These are phyloP conservation scores for Coturnix japonica DNA, from an alignment of 2,113 vertebrate species.

Conservation along the genomic window DNA sequence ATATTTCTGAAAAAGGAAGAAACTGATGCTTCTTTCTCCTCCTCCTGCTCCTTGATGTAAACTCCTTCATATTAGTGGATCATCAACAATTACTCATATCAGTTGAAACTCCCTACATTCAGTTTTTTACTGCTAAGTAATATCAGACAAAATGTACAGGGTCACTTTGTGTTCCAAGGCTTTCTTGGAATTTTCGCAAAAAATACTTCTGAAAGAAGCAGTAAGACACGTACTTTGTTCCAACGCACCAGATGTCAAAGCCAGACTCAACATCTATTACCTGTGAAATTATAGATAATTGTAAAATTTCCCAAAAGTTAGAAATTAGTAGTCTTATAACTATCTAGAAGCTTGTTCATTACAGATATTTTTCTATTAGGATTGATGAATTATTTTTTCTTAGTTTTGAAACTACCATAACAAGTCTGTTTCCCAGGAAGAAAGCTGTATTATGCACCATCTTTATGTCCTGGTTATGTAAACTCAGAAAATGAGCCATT, in stretches of 20 bases:
- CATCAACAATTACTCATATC: fast-evolving
- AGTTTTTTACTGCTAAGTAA: background rate
- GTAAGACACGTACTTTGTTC: background rate
- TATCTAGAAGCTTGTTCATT: background rate
- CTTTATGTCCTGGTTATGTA: background rate
- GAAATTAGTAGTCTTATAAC: background rate
- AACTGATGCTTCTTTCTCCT: background rate
- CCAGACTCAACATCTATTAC: background rate
- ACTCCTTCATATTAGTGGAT: fast-evolving
- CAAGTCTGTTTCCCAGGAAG: background rate
- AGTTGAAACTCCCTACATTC: background rate
- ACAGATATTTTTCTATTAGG: background rate
- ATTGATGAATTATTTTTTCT: background rate
- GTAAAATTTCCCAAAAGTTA: background rate
- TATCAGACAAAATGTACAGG: background rate
- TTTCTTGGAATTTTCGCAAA: background rate
- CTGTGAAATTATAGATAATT: background rate
- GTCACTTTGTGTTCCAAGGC: background rate
- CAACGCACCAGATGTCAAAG: background rate
- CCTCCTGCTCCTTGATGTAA: background rate
- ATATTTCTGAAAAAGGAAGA: background rate
- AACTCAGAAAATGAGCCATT: background rate
- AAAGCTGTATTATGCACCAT: background rate
- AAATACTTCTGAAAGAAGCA: background rate
- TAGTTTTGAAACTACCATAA: background rate